Evolutionary conservation across 2,888 invertebrate genomes (phyloP).

Genomic region (Gnatocerus cornutus): DNA sequence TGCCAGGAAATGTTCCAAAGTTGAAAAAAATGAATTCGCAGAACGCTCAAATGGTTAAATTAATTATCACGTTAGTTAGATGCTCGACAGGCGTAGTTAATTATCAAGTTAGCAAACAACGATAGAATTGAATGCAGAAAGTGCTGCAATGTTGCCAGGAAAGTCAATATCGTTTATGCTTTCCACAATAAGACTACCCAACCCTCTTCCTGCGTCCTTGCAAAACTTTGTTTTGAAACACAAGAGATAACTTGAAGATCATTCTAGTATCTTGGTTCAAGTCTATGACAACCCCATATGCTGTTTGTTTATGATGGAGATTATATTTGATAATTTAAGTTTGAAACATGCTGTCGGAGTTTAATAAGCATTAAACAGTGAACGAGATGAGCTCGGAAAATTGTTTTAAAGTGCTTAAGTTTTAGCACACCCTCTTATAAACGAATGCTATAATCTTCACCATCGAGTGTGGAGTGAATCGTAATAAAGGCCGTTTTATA

Average conservation of each 20-base stretch:
- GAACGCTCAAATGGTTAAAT: conserved; percentile 41
- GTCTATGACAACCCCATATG: conserved; percentile 55
- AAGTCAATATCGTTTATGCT: conserved; percentile 46
- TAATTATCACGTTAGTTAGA: conserved; percentile 46
- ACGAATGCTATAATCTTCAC: conserved; percentile 48
- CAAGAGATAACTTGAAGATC: conserved; percentile 54
- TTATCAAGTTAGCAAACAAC: conserved; percentile 51
- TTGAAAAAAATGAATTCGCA: conserved; percentile 28
- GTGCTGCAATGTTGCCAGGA: conserved; percentile 45
- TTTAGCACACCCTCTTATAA: conserved; percentile 51
- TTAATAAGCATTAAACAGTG: conserved; percentile 56
- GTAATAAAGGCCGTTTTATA: conserved; percentile 48
- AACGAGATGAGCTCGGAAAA: conserved; percentile 55
- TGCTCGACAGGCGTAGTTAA: conserved; percentile 48
- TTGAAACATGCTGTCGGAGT: conserved; percentile 56
- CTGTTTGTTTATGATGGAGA: conserved; percentile 58
- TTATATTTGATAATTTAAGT: conserved; percentile 60
- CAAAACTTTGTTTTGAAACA: conserved; percentile 38
- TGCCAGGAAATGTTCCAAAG: conserved; percentile 21
- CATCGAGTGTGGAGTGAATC: conserved; percentile 49
- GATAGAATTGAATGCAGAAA: conserved; percentile 49
- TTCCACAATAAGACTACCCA: conserved; percentile 41
- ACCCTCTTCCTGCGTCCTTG: conserved; percentile 16
- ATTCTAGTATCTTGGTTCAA: conserved; percentile 50
- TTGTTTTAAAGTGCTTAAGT: conserved; percentile 55